Conservation (phyloP, 1,140 invertebrate species). For the Drosophila santomea region DNA sequence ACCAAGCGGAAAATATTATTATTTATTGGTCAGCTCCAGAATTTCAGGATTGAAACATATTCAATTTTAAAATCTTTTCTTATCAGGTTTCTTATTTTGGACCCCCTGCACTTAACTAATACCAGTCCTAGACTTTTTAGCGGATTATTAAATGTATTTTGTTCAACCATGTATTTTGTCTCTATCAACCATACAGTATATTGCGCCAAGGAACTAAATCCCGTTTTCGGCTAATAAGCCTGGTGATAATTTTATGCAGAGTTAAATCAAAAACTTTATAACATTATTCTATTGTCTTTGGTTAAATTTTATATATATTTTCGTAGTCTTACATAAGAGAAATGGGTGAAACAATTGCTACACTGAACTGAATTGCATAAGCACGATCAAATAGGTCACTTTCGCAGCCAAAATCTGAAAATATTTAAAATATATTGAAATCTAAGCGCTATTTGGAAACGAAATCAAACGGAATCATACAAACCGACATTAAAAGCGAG, state of each 20-base stretch:
- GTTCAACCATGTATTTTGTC: constrained; percentile 3
- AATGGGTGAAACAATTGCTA: constrained; percentile 5
- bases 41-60: constrained; percentile 33
- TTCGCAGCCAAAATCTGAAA: constrained; percentile 69
- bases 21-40: constrained; percentile 31
- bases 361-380: constrained; percentile 65
- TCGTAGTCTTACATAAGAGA: background rate
- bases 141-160: background rate
- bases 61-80: background rate
- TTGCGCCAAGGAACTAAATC: constrained; percentile 5
- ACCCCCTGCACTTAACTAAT: constrained; percentile 14
- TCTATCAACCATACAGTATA: constrained; percentile 9
- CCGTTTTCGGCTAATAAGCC: too few species aligned
- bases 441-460: background rate
- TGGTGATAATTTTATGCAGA: too few species aligned
- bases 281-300: too few species aligned
- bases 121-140: background rate
- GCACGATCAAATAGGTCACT: constrained; percentile 66
- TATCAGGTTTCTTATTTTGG: constrained; percentile 11
- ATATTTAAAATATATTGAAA: background rate
- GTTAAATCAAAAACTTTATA: too few species aligned
- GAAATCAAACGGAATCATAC: background rate
- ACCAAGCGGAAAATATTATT: constrained; percentile 5
- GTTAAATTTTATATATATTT: background rate
- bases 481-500: constrained; percentile 66